Evolutionary conservation across 2,888 invertebrate genomes (phyloP).

Genomic region (Yponomeuta plumbellus): DNA sequence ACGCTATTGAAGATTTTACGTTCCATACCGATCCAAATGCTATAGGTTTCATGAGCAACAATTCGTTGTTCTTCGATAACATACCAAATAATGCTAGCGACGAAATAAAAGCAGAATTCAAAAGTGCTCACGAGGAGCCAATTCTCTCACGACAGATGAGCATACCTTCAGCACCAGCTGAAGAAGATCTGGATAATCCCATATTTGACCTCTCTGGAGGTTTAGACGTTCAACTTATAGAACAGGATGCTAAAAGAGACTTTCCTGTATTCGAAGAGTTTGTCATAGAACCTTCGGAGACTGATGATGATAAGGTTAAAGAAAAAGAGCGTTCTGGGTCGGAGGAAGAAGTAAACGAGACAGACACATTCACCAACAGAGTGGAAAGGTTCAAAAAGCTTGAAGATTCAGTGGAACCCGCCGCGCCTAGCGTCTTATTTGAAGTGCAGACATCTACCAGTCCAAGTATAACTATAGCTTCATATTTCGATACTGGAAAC

Average conservation of each 20-base stretch:
- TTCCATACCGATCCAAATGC: slow-evolving; percentile 38
- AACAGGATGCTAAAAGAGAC: slow-evolving; percentile 64
- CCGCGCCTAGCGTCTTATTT: slow-evolving; percentile 19
- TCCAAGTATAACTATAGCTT: slow-evolving; percentile 52
- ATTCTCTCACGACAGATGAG: slow-evolving; percentile 38
- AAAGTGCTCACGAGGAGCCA: slow-evolving; percentile 43
- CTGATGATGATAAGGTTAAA: slow-evolving; percentile 61
- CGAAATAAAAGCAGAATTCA: slow-evolving; percentile 55
- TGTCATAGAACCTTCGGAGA: slow-evolving; percentile 58
- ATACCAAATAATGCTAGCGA: slow-evolving; percentile 51
- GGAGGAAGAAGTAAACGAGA: slow-evolving; percentile 38
- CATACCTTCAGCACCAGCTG: slow-evolving; percentile 51
- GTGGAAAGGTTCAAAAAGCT: slow-evolving; percentile 47
- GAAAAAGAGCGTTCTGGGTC: slow-evolving; percentile 39
- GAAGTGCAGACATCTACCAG: slow-evolving; percentile 33
- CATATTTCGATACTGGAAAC: slow-evolving; percentile 68
- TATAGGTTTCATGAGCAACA: slow-evolving; percentile 43
- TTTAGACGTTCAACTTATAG: slow-evolving; percentile 62
- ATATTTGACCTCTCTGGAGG: slow-evolving; percentile 56
- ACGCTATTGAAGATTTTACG: slow-evolving; percentile 25
- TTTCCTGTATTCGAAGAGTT: slow-evolving; percentile 61
- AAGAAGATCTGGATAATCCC: slow-evolving; percentile 42
- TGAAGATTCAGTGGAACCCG: slow-evolving; percentile 1
- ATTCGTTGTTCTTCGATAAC: slow-evolving; percentile 45
- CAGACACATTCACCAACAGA: slow-evolving; percentile 59